Evolutionary conservation across 1,140 invertebrate species (phyloP), one percentile per base, ranked within the genome.

Genomic region (Drosophila punjabiensis): DNA sequence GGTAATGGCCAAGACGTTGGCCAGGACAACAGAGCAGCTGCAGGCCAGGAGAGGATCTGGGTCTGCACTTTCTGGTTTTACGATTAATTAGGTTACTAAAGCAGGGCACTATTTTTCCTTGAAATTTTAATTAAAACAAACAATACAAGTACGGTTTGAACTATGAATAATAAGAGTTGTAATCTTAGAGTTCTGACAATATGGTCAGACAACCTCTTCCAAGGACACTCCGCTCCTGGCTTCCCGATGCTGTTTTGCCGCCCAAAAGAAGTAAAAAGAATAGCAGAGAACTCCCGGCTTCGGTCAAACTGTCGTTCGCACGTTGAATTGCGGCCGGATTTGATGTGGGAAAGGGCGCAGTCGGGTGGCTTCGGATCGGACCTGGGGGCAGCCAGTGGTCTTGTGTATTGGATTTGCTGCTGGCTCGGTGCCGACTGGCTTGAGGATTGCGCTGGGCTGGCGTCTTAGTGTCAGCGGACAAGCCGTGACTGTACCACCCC

Each of bases 271-370:
- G 24, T 28, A 73, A 53, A 74, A 75, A 74, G 68, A 75, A 75
- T 43, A 28, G 35, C 69, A 28, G 32, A 33, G 39, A 53, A 37
- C 55, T 45, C 45, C 56, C 60, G 70, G 79, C 86, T 70, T 70
- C 81, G 85, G 85, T 89, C 85, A 89, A 89, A 89, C 85, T 89
- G 86, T 89, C 85, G 86, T 80, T 89, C 86, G 86, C 86, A 89
- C 86, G 86, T 89, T 90, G 87, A 89, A 86, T 86, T 89, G 86
- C 86, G 86, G 86, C 89, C 48, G 35, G 58, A 56, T 16, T 39
- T 20, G 65, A 60, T 33, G 58, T 32, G 41, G 39, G 18, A 30
- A 33, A 30, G 58, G 58, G 37, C 16, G 14, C 10, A 14, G 9
- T 39, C 24, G 62, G 66, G 67, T 43, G 47, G 63, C 24, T 35